phyloP scores from a whole-genome alignment of 2,888 invertebrate species.

The Hanleya hanleyi region DNA sequence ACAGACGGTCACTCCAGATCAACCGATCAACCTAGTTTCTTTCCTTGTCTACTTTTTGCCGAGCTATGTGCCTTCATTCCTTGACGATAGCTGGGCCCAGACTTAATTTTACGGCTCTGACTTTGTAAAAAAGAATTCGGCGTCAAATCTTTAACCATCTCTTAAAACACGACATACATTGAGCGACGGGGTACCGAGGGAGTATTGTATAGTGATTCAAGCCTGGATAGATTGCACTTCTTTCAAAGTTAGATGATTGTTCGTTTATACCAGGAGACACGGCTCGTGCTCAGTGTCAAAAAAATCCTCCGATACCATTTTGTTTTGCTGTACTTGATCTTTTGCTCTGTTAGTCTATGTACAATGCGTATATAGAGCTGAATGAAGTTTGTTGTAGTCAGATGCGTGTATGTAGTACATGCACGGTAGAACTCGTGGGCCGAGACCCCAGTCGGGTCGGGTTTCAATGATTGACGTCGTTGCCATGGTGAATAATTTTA shows the following conservation, averaged over 20 bases:
- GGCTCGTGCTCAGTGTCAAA: neutral
- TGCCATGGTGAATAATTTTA: constrained; percentile 63
- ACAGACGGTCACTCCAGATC: too few species aligned
- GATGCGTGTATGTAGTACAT: neutral
- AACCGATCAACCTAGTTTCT: too few species aligned
- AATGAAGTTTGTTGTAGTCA: constrained; percentile 5
- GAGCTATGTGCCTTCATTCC: too few species aligned
- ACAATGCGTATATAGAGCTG: neutral
- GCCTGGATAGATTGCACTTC: neutral
- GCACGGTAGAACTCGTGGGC: neutral
- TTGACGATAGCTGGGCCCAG: too few species aligned
- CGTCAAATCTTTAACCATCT: constrained; percentile 1
- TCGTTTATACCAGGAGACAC: neutral
- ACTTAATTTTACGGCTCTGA: constrained; percentile 11
- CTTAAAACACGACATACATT: neutral
- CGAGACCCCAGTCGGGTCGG: constrained; percentile 44
- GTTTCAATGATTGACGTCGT: constrained; percentile 68
- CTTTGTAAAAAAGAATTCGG: neutral
- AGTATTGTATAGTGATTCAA: neutral
- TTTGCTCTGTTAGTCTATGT: neutral
- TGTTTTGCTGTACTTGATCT: neutral
- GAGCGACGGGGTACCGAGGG: neutral
- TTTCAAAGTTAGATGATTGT: neutral
- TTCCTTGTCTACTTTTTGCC: too few species aligned
- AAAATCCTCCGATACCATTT: neutral